Percentiles rank a stretch among this genome's conserved stretches.
These are phyloP conservation scores for Cancer borealis DNA, from an alignment of 2,888 invertebrate genomes.

Conservation along the genomic window DNA sequence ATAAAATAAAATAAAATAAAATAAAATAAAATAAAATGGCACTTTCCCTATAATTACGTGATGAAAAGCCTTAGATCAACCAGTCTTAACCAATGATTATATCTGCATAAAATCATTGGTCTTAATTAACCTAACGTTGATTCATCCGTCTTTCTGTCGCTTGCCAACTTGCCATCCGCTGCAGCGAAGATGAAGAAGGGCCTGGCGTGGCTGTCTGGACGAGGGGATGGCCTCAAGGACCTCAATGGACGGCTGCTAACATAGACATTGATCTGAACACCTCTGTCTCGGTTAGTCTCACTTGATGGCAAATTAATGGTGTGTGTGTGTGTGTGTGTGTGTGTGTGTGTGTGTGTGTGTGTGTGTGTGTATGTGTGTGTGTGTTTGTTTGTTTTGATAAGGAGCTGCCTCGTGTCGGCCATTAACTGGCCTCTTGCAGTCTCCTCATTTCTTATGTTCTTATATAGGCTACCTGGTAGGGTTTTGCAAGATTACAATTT, in stretches of 20 bases:
- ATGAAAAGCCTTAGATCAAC: background rate
- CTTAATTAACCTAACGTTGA: too few relatives aligned
- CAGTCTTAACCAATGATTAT: background rate
- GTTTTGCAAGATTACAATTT: background rate
- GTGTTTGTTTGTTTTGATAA: background rate
- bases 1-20: too few relatives aligned
- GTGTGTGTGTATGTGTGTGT: background rate
- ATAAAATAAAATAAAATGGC: too few relatives aligned
- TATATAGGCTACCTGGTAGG: too few relatives aligned
- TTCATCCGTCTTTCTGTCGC: background rate
- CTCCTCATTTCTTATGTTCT: too few relatives aligned
- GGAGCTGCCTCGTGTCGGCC: too few relatives aligned
- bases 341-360: slow-evolving; percentile 24
- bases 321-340: background rate
- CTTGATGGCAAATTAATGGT: background rate
- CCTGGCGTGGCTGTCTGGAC: slow-evolving; percentile 44
- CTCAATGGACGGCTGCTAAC: slow-evolving; percentile 47
- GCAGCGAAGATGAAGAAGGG: slow-evolving; percentile 33
- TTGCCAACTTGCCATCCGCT: background rate
- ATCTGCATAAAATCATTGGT: too few relatives aligned
- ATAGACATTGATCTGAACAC: slow-evolving; percentile 29
- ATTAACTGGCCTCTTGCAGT: too few relatives aligned
- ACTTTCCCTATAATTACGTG: background rate
- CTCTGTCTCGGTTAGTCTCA: slow-evolving; percentile 49
- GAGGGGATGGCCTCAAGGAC: slow-evolving; percentile 45